phyloP scores from a whole-genome alignment of 2,113 vertebrate species.

The Plecotus auritus region DNA sequence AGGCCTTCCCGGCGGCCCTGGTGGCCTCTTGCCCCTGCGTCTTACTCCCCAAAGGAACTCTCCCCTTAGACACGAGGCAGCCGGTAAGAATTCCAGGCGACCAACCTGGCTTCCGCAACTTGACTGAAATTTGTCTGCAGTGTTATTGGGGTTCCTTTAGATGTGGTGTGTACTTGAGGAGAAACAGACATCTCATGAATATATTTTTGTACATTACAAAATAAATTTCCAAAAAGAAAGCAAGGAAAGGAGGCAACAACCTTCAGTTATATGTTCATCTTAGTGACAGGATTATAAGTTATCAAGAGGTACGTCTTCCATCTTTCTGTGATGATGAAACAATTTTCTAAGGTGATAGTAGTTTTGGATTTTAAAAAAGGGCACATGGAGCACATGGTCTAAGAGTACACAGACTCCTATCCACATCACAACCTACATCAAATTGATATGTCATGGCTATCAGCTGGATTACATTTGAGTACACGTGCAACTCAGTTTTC shows the following conservation, averaged over 20 bases:
- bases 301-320: neutral
- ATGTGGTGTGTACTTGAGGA: neutral
- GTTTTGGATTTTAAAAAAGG: neutral
- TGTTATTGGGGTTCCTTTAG: neutral
- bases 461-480: neutral
- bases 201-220: neutral
- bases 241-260: neutral
- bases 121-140: neutral
- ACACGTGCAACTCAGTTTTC: neutral
- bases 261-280: neutral
- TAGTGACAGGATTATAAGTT: neutral
- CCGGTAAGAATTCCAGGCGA: neutral
- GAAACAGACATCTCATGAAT: neutral
- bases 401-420: neutral
- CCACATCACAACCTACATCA: neutral
- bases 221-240: neutral
- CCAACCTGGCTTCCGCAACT: neutral
- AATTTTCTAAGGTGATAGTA: neutral
- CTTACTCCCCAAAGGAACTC: neutral
- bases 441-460: neutral
- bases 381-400: neutral
- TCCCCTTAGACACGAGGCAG: neutral
- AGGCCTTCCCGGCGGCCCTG: neutral
- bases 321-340: neutral
- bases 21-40: neutral